These are phyloP conservation scores for Anseranas semipalmata DNA, from an alignment of 2,113 vertebrate genomes.

Conservation along the genomic window DNA sequence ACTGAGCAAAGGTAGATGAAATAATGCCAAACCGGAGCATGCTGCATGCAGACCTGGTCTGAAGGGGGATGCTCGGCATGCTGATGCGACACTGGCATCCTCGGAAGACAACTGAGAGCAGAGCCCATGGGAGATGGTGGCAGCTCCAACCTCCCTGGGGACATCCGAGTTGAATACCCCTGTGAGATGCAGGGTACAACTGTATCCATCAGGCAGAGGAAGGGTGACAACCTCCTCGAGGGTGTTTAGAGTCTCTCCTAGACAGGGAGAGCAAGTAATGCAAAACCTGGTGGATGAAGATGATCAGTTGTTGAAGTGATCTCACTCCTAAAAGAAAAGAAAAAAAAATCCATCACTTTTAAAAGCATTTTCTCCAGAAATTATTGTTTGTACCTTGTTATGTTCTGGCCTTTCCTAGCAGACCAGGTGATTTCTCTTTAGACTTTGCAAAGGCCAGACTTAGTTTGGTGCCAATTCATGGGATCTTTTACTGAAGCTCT, in stretches of 20 bases:
- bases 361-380: background rate
- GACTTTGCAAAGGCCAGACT: background rate
- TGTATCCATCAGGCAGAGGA: background rate
- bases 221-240: background rate
- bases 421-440: background rate
- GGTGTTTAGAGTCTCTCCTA: background rate
- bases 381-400: background rate
- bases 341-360: background rate
- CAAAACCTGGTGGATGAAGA: background rate
- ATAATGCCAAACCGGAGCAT: background rate
- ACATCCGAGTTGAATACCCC: accelerated
- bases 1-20: background rate
- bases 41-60: background rate
- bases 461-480: background rate
- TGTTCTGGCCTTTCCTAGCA: background rate
- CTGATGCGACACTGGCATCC: accelerated
- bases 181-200: too few species aligned
- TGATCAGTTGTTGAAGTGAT: background rate
- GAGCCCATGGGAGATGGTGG: background rate
- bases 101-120: background rate
- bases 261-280: background rate
- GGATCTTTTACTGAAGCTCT: background rate
- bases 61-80: background rate
- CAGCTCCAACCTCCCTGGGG: background rate
- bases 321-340: background rate